Percentiles rank a stretch among this genome's conserved stretches.
phyloP scores from a whole-genome alignment of 2,797 vertebrate species.

The Syncerus caffer region DNA sequence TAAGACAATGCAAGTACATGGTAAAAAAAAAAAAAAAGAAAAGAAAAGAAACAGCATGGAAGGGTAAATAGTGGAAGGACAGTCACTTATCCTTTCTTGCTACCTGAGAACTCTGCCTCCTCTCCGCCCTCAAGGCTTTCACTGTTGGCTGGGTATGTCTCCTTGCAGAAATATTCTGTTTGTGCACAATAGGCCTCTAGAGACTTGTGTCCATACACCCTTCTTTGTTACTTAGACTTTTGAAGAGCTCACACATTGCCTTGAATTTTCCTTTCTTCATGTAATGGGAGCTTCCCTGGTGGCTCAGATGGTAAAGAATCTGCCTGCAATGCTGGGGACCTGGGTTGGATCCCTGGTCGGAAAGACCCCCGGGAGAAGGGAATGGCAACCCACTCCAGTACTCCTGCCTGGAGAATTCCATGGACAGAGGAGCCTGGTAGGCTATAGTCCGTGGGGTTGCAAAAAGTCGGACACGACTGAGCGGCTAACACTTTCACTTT shows the following conservation, averaged over 20 bases:
- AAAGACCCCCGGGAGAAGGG: not conserved
- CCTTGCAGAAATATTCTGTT: not conserved
- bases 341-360: not conserved
- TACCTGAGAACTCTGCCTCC: not conserved
- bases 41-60: not conserved
- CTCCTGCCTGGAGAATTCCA: not conserved
- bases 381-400: not conserved
- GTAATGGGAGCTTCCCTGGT: not conserved
- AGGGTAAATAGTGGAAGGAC: not conserved
- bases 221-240: not conserved
- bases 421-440: not conserved
- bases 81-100: not conserved
- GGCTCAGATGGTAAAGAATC: not conserved
- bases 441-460: not conserved
- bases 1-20: not conserved
- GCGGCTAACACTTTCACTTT: not conserved
- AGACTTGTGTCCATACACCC: not conserved
- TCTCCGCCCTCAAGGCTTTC: not conserved
- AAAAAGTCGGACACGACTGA: not conserved
- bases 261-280: not conserved
- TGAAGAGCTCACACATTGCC: not conserved
- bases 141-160: not conserved
- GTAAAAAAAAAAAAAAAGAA: not conserved
- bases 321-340: not conserved
- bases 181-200: rapidly evolving